Percentiles rank a stretch among this genome's conserved stretches.
Evolutionary conservation across 2,797 vertebrate species (phyloP).

Genomic region (Neosilurus hyrtlii): DNA sequence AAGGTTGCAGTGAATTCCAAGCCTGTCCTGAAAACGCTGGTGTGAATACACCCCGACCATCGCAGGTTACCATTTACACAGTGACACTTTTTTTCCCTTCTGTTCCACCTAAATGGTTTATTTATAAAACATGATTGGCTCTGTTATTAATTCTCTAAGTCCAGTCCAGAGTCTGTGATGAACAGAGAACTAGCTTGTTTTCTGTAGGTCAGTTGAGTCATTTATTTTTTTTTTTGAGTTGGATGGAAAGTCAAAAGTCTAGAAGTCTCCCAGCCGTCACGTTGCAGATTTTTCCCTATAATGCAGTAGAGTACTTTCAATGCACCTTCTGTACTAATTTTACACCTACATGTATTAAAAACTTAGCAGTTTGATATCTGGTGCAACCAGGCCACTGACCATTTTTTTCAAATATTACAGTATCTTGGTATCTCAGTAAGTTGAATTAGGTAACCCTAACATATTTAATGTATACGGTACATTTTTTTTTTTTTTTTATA

Average conservation of each 20-base stretch:
- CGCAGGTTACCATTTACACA: background rate
- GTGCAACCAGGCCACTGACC: background rate
- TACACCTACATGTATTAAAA: background rate
- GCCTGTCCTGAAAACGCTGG: background rate
- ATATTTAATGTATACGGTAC: background rate
- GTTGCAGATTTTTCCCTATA: background rate
- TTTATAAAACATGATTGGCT: conserved; percentile 3
- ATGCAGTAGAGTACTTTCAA: background rate
- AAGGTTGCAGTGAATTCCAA: background rate
- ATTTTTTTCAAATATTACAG: background rate
- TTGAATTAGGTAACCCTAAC: background rate
- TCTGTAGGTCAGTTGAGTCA: conserved; percentile 19
- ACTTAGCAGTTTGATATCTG: background rate
- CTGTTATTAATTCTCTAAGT: conserved; percentile 1
- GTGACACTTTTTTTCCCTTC: background rate
- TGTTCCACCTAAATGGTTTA: conserved; percentile 33
- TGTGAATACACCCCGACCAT: background rate
- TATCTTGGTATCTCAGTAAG: background rate
- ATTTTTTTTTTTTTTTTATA: background rate
- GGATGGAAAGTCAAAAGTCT: conserved; percentile 6
- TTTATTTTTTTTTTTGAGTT: background rate
- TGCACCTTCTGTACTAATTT: background rate
- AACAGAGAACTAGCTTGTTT: conserved; percentile 10
- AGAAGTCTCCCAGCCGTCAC: background rate
- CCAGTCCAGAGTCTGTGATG: background rate